These are phyloP conservation scores for Callithrix jacchus DNA, from an alignment of 2,113 vertebrate species.

Conservation along the genomic window DNA sequence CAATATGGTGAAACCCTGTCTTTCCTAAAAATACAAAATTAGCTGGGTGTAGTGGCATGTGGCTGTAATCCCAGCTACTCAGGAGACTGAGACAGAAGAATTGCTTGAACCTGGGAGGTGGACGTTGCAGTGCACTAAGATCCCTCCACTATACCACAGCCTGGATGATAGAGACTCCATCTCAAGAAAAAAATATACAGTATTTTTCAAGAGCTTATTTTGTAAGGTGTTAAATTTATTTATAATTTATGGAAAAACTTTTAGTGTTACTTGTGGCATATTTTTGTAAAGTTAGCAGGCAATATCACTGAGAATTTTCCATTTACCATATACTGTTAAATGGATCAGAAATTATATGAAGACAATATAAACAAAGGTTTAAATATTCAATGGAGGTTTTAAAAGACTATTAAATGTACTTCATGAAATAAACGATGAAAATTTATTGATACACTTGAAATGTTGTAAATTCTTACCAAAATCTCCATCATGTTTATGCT, in stretches of 20 bases:
- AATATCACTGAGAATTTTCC: background rate
- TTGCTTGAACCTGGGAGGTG: too few relatives aligned
- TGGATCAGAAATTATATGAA: background rate
- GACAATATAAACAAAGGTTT: background rate
- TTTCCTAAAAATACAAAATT: too few relatives aligned
- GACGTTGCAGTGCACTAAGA: too few relatives aligned
- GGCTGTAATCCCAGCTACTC: too few relatives aligned
- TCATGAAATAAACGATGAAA: slow-evolving; percentile 5
- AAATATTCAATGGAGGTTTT: slow-evolving; percentile 38
- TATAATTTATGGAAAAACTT: background rate
- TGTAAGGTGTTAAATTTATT: background rate
- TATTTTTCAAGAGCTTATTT: background rate
- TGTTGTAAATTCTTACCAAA: background rate
- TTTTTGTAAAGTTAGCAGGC: background rate
- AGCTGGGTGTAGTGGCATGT: too few relatives aligned
- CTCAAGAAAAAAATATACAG: background rate
- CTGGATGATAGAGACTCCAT: too few relatives aligned
- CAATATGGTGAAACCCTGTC: too few relatives aligned
- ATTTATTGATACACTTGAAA: background rate
- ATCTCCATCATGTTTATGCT: background rate
- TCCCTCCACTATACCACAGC: too few relatives aligned
- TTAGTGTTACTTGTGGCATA: background rate
- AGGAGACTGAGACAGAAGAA: too few relatives aligned
- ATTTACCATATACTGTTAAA: background rate
- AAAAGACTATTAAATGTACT: slow-evolving; percentile 28